phyloP scores from a whole-genome alignment of 2,888 invertebrate species.

The Urechis unicinctus region DNA sequence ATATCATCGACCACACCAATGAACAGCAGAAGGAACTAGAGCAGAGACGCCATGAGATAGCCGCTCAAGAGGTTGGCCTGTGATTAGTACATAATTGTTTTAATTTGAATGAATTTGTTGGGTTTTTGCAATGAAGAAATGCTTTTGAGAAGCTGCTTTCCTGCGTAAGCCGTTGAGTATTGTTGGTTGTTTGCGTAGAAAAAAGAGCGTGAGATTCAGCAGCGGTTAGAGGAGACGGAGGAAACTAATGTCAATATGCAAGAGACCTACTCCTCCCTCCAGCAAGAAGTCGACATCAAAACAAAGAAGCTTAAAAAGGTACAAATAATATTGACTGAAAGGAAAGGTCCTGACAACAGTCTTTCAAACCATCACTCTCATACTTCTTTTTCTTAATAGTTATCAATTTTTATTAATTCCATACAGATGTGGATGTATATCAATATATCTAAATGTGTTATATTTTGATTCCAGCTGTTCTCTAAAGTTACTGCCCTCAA shows the following conservation, averaged over 20 bases:
- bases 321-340: too few relatives aligned
- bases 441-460: not conserved
- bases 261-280: slow-evolving; percentile 82
- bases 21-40: slow-evolving; percentile 87
- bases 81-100: not conserved
- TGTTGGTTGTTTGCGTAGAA: slow-evolving; percentile 29
- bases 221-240: slow-evolving; percentile 87
- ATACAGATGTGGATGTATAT: not conserved
- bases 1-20: slow-evolving; percentile 90
- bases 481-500: slow-evolving; percentile 70
- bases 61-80: slow-evolving; percentile 67
- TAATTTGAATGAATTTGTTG: not conserved
- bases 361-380: not conserved
- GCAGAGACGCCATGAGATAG: slow-evolving; percentile 76
- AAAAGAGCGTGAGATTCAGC: slow-evolving; percentile 82
- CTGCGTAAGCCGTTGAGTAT: too few relatives aligned
- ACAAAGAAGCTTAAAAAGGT: slow-evolving; percentile 82
- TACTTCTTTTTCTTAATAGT: not conserved
- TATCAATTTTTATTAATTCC: not conserved
- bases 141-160: not conserved
- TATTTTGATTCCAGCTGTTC: slow-evolving; percentile 58
- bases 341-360: too few relatives aligned
- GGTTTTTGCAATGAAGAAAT: too few relatives aligned
- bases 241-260: slow-evolving; percentile 84
- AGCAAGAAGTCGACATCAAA: slow-evolving; percentile 95